Evolutionary conservation across 2,888 invertebrate species (phyloP).

Genomic region (Phlogophora meticulosa): DNA sequence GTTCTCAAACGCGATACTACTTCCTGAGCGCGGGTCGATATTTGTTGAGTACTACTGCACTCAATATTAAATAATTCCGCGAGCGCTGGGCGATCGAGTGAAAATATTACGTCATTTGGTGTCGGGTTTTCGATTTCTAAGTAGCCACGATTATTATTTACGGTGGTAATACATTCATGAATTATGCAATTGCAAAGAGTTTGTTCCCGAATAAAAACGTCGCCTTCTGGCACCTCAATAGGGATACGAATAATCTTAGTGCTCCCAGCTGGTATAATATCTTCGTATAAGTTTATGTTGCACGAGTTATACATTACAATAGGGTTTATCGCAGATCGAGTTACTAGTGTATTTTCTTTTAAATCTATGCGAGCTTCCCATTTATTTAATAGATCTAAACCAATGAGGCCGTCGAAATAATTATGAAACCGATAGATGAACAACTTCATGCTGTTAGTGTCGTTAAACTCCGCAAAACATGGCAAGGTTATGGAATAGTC

Average conservation of each 20-base stretch:
- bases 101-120: conserved; percentile 10
- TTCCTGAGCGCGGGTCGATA: not conserved
- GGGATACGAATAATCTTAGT: not conserved
- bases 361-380: too few species aligned
- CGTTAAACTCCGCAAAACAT: too few species aligned
- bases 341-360: too few species aligned
- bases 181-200: too few species aligned
- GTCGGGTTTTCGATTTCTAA: conserved; percentile 2
- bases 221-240: not conserved
- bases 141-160: conserved; percentile 7
- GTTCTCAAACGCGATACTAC: conserved; percentile 16
- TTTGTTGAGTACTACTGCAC: too few species aligned
- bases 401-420: too few species aligned
- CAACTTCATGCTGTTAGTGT: not conserved
- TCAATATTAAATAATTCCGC: conserved; percentile 7
- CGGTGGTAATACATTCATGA: too few species aligned
- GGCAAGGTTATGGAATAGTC: too few species aligned
- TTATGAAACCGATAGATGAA: too few species aligned
- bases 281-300: conserved; percentile 2
- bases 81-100: not conserved
- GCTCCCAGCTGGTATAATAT: not conserved
- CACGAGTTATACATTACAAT: not conserved
- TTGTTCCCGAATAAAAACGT: not conserved
- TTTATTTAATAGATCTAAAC: too few species aligned
- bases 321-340: too few species aligned